Conservation (phyloP, 1,140 invertebrate species). For the Drosophila biarmipes region DNA sequence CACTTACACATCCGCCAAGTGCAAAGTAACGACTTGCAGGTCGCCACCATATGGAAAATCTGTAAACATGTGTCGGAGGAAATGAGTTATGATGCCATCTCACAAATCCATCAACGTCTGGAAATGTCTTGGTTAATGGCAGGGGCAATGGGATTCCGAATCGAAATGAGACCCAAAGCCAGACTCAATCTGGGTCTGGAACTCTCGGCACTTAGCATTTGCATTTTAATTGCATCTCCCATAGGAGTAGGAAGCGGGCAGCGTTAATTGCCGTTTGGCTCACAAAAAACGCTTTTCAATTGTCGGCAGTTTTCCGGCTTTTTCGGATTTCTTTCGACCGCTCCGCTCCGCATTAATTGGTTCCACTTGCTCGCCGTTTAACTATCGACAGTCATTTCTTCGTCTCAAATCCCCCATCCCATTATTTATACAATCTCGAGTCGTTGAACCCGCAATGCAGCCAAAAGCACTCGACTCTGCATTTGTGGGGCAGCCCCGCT, state of each 20-base stretch:
- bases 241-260: constrained; percentile 37
- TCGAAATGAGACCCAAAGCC: constrained; percentile 3
- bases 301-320: constrained; percentile 45
- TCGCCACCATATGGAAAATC: constrained; percentile 66
- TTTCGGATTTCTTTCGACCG: constrained; percentile 48
- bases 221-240: constrained; percentile 43
- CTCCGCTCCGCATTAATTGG: constrained; percentile 65
- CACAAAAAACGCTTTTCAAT: constrained; percentile 37
- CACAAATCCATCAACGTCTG: constrained; percentile 56
- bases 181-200: constrained; percentile 18
- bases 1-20: constrained; percentile 34
- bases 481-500: constrained; percentile 41
- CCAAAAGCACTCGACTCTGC: constrained; percentile 45
- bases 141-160: constrained; percentile 37
- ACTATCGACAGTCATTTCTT: constrained; percentile 61
- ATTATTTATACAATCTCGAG: constrained; percentile 16
- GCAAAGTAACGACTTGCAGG: constrained; percentile 47
- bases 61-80: constrained; percentile 59
- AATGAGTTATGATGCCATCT: constrained; percentile 39
- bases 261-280: constrained; percentile 35
- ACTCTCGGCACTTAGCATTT: constrained; percentile 15
- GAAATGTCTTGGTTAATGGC: constrained; percentile 12
- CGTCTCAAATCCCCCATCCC: constrained; percentile 12
- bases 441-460: constrained; percentile 46
- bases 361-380: constrained; percentile 76